Percentiles rank a stretch among this genome's conserved stretches.
These are phyloP conservation scores for Sisor rabdophorus DNA, from an alignment of 2,113 vertebrate genomes.

Conservation along the genomic window DNA sequence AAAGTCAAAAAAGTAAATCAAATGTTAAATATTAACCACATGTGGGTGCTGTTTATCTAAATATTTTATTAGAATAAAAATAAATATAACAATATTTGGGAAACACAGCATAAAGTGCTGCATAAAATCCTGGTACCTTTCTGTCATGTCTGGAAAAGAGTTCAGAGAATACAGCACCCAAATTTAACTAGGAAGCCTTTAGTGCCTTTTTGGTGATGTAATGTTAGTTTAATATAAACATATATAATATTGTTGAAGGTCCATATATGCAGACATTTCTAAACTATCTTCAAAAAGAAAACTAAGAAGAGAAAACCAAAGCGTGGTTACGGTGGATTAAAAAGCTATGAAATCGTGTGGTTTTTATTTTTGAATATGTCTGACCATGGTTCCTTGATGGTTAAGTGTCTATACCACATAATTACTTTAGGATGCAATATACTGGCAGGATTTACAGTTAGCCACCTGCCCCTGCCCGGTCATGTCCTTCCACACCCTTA, in stretches of 20 bases:
- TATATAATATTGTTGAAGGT: not conserved
- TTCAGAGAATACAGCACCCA: not conserved
- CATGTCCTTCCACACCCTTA: not conserved
- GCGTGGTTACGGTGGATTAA: not conserved
- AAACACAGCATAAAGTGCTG: not conserved
- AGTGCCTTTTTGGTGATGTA: not conserved
- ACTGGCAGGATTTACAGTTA: not conserved
- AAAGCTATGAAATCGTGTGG: constrained; percentile 2
- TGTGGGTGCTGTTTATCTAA: not conserved
- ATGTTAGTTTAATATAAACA: constrained; percentile 9
- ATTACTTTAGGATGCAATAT: not conserved
- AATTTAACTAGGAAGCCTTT: not conserved
- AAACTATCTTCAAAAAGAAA: too few relatives aligned
- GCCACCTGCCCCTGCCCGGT: too few relatives aligned
- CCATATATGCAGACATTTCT: not conserved
- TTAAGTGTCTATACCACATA: not conserved
- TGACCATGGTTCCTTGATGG: not conserved
- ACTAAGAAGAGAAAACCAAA: too few relatives aligned
- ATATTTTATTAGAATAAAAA: not conserved
- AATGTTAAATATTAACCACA: not conserved
- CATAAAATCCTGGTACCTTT: not conserved
- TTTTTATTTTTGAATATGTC: not conserved
- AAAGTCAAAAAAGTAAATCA: not conserved
- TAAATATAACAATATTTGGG: not conserved
- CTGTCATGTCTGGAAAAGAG: not conserved